phyloP scores from a whole-genome alignment of 2,113 vertebrate genomes.

The Pterocles gutturalis region DNA sequence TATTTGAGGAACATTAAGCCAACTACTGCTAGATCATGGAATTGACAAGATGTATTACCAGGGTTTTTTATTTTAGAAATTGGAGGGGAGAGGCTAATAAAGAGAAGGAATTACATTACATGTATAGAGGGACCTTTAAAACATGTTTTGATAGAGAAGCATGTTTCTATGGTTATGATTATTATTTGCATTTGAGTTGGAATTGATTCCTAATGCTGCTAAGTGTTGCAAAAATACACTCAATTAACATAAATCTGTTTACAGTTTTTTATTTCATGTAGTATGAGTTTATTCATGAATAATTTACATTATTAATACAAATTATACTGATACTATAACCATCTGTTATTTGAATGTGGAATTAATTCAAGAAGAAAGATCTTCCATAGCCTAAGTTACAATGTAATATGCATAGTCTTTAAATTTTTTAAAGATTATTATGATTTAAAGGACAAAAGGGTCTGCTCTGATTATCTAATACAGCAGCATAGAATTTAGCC shows the following conservation, averaged over 20 bases:
- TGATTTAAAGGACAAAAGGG: neutral
- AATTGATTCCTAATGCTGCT: neutral
- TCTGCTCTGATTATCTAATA: neutral
- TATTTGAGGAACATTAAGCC: neutral
- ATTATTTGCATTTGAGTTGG: conserved; percentile 3
- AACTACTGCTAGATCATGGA: neutral
- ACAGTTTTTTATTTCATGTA: neutral
- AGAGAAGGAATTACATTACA: neutral
- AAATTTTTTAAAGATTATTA: neutral
- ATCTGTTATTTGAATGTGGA: neutral
- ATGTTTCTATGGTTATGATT: neutral
- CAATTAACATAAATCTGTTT: neutral
- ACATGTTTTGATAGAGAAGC: neutral
- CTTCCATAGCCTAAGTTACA: neutral
- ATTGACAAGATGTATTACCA: neutral
- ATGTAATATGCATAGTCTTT: neutral
- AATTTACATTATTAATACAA: neutral
- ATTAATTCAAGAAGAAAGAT: neutral
- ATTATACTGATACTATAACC: neutral
- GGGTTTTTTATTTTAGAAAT: neutral
- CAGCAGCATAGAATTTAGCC: neutral
- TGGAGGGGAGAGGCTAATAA: neutral
- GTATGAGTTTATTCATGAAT: neutral
- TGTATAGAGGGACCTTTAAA: neutral
- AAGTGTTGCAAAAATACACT: neutral